These are phyloP conservation scores for Sminthurinus aureus DNA, from an alignment of 2,888 invertebrate genomes.

Conservation along the genomic window DNA sequence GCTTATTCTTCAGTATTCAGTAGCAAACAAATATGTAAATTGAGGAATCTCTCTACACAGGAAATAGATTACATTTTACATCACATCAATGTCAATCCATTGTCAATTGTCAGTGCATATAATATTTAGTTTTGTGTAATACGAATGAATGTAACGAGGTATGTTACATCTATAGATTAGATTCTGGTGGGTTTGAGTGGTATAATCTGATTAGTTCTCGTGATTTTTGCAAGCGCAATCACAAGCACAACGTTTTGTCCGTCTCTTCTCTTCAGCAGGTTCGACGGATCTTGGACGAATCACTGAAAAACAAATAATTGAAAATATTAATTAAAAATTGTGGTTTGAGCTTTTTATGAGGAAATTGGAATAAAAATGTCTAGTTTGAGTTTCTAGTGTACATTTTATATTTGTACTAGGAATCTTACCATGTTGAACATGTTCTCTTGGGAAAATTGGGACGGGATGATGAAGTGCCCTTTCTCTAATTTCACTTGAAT, in stretches of 20 bases:
- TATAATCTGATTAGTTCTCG: slow-evolving; percentile 8
- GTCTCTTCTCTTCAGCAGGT: slow-evolving; percentile 70
- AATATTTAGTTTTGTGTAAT: neutral
- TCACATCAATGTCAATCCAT: neutral
- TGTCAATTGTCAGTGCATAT: neutral
- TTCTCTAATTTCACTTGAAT: slow-evolving; percentile 54
- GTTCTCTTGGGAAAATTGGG: slow-evolving; percentile 58
- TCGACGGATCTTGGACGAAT: slow-evolving; percentile 82
- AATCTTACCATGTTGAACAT: slow-evolving; percentile 56
- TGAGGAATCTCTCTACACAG: neutral
- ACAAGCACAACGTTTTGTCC: slow-evolving; percentile 78
- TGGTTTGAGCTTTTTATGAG: neutral
- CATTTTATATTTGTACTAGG: too few relatives aligned
- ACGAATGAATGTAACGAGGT: neutral
- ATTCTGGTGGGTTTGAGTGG: neutral
- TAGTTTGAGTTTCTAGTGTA: neutral
- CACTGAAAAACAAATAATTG: slow-evolving; percentile 67
- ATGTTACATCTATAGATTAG: neutral
- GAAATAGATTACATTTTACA: slow-evolving; percentile 1
- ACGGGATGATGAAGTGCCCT: slow-evolving; percentile 58
- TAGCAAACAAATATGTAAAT: neutral
- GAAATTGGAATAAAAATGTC: neutral
- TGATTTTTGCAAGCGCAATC: slow-evolving; percentile 72
- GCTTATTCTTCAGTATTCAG: neutral
- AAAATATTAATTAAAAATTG: too few relatives aligned